Evolutionary conservation across 2,888 invertebrate species (phyloP).

Genomic region (Noctua janthina): DNA sequence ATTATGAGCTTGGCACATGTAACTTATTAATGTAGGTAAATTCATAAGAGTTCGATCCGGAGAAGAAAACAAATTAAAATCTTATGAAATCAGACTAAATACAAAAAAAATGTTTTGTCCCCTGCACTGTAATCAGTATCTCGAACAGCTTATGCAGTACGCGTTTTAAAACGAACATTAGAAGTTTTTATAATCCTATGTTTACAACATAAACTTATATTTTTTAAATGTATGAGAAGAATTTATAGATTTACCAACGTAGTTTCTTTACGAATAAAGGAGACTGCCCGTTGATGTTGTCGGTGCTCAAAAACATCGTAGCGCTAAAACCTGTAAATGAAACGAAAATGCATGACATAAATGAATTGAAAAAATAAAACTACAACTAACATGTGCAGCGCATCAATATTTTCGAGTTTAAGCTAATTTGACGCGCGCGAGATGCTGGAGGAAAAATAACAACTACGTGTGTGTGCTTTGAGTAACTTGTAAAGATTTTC

Average conservation of each 20-base stretch:
- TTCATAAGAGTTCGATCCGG: not conserved
- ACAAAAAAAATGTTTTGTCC: not conserved
- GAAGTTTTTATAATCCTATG: not conserved
- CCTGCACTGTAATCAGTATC: not conserved
- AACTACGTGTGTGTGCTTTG: not conserved
- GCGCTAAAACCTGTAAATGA: slow-evolving; percentile 22
- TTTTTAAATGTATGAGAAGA: not conserved
- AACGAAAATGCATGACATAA: not conserved
- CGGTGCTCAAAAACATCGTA: slow-evolving; percentile 7
- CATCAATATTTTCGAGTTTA: not conserved
- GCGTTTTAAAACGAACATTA: not conserved
- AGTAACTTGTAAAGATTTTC: not conserved
- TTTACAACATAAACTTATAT: slow-evolving; percentile 2
- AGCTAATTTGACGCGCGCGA: not conserved
- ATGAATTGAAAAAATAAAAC: too few species aligned
- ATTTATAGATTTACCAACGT: not conserved
- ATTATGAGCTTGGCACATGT: slow-evolving; percentile 25
- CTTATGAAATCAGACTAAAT: not conserved
- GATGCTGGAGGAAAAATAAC: not conserved
- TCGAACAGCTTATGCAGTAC: not conserved
- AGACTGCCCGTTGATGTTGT: slow-evolving; percentile 3
- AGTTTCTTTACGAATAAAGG: slow-evolving; percentile 13
- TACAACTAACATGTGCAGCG: not conserved
- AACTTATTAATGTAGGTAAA: slow-evolving; percentile 17
- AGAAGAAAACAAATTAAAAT: not conserved